Evolutionary conservation across 1,140 invertebrate species (phyloP), one percentile per base, ranked within the genome.

Genomic region (Ceratosolen fusciceps): DNA sequence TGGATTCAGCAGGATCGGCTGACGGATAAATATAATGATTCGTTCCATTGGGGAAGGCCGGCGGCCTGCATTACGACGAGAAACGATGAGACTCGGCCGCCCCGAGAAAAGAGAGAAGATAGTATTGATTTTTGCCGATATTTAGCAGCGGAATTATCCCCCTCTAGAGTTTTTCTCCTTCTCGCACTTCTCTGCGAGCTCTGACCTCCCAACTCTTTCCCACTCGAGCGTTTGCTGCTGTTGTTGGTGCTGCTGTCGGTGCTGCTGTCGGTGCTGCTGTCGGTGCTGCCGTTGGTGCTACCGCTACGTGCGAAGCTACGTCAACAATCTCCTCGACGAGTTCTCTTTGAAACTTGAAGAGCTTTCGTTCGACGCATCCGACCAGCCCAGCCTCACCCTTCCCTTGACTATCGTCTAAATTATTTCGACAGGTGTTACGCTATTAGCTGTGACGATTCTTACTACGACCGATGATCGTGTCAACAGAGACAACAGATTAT

Each of bases 71-170:
- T 52, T 9, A 14, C 87, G 87, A 83, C 80, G 8, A 26, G 19
- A n/a, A n/a, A 9, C 62, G 62, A 70, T n/a, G 10, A 21, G 14
- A 72, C 34, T 31, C 49, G 24, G 83, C 82, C 81, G 84, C 78
- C 73, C 84, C 84, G 85, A 84, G 85, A 82, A 86, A 85, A 86
- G 79, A 83, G 83, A 86, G n/a, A n/a, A n/a, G 88, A 87, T 88
- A 86, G 86, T 89, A 90, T 88, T 89, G 88, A 88, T 89, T 89
- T 89, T 88, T 88, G 88, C 87, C 85, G 87, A 89, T 88, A 89
- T 89, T 89, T 88, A 88, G 88, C 84, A 83, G 85, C 85, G 85
- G 88, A 89, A 89, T 88, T 88, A 87, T 89, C 86, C 87, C 87
- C 86, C 84, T 82, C 83, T 81, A 72, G 19, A 77, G 72, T 79